Conservation (phyloP, 2,797 vertebrate genomes). For the Rhodeus uyekii region DNA sequence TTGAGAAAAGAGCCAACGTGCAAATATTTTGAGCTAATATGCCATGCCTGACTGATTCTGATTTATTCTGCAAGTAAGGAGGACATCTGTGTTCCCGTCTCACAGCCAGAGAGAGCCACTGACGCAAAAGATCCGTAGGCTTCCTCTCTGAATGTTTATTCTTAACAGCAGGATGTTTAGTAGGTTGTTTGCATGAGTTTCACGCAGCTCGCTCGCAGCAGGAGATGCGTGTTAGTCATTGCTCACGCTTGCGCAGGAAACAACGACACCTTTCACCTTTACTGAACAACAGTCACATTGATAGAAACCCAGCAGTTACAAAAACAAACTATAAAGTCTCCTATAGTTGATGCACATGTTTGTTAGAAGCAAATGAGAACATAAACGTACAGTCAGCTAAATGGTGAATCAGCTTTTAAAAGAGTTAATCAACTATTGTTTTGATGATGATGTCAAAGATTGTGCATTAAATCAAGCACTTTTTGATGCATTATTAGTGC, state of each 20-base stretch:
- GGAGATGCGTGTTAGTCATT: background rate
- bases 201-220: background rate
- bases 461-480: background rate
- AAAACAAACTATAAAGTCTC: background rate
- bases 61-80: background rate
- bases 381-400: too few relatives aligned
- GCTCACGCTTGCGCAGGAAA: background rate
- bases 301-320: background rate
- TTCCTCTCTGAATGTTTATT: background rate
- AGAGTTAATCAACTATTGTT: too few relatives aligned
- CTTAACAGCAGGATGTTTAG: conserved; percentile 16
- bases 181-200: background rate
- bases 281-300: background rate
- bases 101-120: background rate
- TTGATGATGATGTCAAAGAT: background rate
- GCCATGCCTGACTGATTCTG: background rate
- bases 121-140: background rate
- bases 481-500: background rate
- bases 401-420: too few relatives aligned
- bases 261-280: background rate
- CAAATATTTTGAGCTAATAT: background rate
- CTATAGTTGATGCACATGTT: background rate
- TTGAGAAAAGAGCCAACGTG: background rate
- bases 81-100: background rate
- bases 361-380: background rate